Base-by-base conservation (phyloP, 2,797 vertebrate genomes). In the Muscicapa striata region DNA sequence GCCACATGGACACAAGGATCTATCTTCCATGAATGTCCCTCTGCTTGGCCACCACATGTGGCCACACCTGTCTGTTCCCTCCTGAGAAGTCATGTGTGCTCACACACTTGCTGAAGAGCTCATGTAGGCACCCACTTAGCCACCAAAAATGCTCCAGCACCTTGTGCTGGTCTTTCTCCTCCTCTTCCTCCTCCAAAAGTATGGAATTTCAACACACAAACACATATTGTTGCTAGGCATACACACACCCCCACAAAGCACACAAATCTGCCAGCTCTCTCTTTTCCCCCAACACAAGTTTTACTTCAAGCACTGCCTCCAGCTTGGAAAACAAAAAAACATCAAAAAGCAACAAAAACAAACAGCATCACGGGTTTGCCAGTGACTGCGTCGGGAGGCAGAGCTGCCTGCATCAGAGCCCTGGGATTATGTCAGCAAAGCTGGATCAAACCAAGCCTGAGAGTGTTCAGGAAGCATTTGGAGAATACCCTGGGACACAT, bases 151-250 rank as follows among this genome's bases (percentile, higher is more conserved):
- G 15, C 73, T 84, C 40, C 46, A 59, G 59, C 38, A 36, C 24
- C 38, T 41, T 18, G 1, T 38, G 54, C 64, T 2, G 4, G 51
- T 66, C 83, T 48, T 78, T 66, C 51, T 81, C 75, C 77, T 75
- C 51, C 58, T 75, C 45, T 12, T 62, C 52, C 59, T 62, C 30
- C 72, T 87, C 0, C 76, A 75, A 17, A 68, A 87, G 21, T 7
- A 67, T 0, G 4, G 51, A 58, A 68, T 88, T 91, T 82, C 46
- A 82, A 67, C 74, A 87, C 55, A 75, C 90, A 96, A 95, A 78
- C 91, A 93, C 88, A 93, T 76, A 91, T 93, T 93, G 91, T 95
- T 88, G 91, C 93, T 88, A 96, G 83, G 93, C 90, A 84, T 18
- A 92, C 92, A 87, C 66, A 90, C 90, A 48, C 92, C 87, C 84